Percentiles rank a stretch among this genome's conserved stretches.
Conservation (phyloP, 2,113 vertebrate genomes). For the human (Homo sapiens) region DNA sequence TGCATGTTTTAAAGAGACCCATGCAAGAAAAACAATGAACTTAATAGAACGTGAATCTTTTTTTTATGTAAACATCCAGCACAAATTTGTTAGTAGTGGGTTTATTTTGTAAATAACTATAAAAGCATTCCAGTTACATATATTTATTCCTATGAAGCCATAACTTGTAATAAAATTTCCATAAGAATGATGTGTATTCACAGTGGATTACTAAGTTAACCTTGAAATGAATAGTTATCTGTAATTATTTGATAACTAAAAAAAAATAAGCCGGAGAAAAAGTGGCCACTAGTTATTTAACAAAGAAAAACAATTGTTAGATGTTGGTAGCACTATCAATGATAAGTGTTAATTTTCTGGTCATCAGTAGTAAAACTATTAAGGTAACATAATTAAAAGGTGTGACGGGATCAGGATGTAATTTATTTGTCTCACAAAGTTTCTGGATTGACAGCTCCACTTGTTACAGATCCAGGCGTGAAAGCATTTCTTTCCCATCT, state of each 20-base stretch:
- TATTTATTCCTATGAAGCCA: not conserved
- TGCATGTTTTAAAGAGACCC: not conserved
- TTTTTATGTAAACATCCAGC: not conserved
- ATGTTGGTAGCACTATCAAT: not conserved
- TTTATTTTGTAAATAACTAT: not conserved
- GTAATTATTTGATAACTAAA: not conserved
- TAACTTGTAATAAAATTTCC: not conserved
- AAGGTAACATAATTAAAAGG: slow-evolving; percentile 62
- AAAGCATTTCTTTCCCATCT: not conserved
- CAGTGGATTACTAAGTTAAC: slow-evolving; percentile 35
- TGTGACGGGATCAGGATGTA: slow-evolving; percentile 18
- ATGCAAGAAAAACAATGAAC: not conserved
- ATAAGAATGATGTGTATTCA: not conserved
- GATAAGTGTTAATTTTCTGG: slow-evolving; percentile 53
- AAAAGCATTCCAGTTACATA: not conserved
- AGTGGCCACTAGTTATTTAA: slow-evolving; percentile 10
- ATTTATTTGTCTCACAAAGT: slow-evolving; percentile 51
- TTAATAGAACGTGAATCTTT: not conserved
- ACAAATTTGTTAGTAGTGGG: not conserved
- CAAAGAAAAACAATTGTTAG: not conserved
- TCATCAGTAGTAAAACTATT: slow-evolving; percentile 51
- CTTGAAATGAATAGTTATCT: slow-evolving; percentile 42
- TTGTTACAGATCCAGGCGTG: not conserved
- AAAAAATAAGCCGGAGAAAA: not conserved
- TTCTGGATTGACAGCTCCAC: not conserved